Conservation (phyloP, 2,113 vertebrate genomes). For the Polypterus bichir region DNA sequence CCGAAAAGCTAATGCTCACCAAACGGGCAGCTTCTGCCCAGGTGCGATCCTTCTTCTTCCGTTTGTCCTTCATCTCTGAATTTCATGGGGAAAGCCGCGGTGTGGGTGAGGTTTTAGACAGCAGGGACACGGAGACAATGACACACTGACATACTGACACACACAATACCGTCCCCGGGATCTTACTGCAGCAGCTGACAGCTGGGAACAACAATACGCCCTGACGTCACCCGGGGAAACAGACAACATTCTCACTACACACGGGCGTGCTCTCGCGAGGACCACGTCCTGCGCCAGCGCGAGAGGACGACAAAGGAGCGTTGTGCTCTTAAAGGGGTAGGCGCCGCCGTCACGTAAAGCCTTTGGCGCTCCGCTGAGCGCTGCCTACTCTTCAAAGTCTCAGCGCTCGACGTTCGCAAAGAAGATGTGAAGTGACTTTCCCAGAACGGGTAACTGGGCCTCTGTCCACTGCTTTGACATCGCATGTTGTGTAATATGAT, state of each 20-base stretch:
- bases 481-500: too few relatives aligned
- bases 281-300: constrained; percentile 25
- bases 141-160: constrained; percentile 38
- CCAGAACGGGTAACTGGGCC: too few relatives aligned
- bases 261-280: constrained; percentile 18
- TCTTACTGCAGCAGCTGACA: constrained; percentile 31
- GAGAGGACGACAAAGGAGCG: constrained; percentile 13
- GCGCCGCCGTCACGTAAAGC: not conserved
- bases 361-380: too few relatives aligned
- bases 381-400: too few relatives aligned
- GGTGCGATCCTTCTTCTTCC: constrained; percentile 74
- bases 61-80: constrained; percentile 74
- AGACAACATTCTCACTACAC: constrained; percentile 13
- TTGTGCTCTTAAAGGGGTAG: not conserved
- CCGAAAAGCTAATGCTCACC: constrained; percentile 42
- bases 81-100: constrained; percentile 36
- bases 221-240: constrained; percentile 36
- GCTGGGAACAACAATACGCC: constrained; percentile 45
- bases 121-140: constrained; percentile 34
- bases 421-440: too few relatives aligned
- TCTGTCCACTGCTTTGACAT: too few relatives aligned
- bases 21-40: constrained; percentile 71
- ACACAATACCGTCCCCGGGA: constrained; percentile 10
- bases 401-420: too few relatives aligned
- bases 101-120: constrained; percentile 19